Evolutionary conservation across 2,888 invertebrate species (phyloP).

Genomic region (Brachyptera putata): DNA sequence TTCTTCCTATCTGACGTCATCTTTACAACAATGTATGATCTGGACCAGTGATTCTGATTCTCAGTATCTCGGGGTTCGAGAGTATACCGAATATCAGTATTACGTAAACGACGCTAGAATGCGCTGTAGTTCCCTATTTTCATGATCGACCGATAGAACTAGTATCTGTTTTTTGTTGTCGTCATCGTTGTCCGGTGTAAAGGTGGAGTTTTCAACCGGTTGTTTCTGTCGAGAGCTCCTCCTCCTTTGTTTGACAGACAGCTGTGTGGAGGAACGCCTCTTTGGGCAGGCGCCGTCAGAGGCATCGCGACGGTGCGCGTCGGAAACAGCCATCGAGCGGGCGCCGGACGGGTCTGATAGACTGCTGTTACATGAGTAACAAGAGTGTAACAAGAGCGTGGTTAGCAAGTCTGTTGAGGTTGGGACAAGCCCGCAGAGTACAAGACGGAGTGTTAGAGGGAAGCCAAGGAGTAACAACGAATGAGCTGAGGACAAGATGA

Average conservation of each 20-base stretch:
- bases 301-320: constrained; percentile 10
- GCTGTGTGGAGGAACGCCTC: background rate
- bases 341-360: background rate
- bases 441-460: too few species aligned
- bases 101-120: background rate
- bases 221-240: constrained; percentile 9
- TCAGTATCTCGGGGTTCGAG: too few species aligned
- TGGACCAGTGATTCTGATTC: too few species aligned
- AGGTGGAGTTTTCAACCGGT: constrained; percentile 26
- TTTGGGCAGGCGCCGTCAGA: constrained; percentile 7
- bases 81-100: too few species aligned
- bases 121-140: constrained; percentile 11
- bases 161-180: background rate
- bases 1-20: too few species aligned
- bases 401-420: constrained; percentile 2
- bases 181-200: background rate
- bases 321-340: constrained; percentile 17
- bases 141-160: background rate
- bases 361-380: background rate
- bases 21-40: too few species aligned
- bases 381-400: background rate
- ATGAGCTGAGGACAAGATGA: too few species aligned
- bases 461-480: too few species aligned
- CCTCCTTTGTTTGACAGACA: constrained; percentile 19
- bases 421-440: constrained; percentile 15